These are phyloP conservation scores for Ptychoptera albimana DNA, from an alignment of 2,888 invertebrate species.

Conservation along the genomic window DNA sequence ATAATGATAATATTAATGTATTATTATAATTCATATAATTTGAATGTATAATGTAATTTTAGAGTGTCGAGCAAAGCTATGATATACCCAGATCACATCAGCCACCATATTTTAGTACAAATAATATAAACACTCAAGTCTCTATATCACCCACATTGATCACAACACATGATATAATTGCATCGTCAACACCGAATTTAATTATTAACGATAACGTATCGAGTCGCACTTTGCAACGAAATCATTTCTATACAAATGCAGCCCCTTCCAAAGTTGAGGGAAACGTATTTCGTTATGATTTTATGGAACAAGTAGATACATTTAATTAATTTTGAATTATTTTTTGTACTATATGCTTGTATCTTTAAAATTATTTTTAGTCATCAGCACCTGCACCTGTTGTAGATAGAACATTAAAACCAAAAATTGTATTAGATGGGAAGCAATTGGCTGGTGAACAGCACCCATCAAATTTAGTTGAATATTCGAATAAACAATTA, in stretches of 20 bases:
- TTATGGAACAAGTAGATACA: conserved; percentile 22
- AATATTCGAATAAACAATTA: no score
- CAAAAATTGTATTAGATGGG: conserved; percentile 29
- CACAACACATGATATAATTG: conserved; percentile 17
- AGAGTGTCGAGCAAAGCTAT: conserved; percentile 39
- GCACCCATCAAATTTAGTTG: no score
- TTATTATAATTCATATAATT: not conserved
- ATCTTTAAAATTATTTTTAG: not conserved
- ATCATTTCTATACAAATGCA: conserved; percentile 37
- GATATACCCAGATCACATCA: conserved; percentile 57
- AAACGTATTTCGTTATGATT: conserved; percentile 36
- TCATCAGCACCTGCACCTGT: conserved; percentile 38
- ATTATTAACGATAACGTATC: conserved; percentile 15
- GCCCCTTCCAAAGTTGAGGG: conserved; percentile 32
- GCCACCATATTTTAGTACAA: conserved; percentile 20
- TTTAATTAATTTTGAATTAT: no score
- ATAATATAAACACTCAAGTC: conserved; percentile 18
- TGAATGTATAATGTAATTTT: not conserved
- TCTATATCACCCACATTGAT: conserved; percentile 12
- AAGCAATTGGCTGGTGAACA: conserved; percentile 17
- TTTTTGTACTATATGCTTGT: no score
- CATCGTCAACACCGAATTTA: conserved; percentile 27
- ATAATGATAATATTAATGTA: not conserved
- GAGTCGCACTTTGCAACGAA: conserved; percentile 21
- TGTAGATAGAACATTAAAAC: conserved; percentile 70